phyloP scores from a whole-genome alignment of 1,140 invertebrate species.

The Achroia grisella region DNA sequence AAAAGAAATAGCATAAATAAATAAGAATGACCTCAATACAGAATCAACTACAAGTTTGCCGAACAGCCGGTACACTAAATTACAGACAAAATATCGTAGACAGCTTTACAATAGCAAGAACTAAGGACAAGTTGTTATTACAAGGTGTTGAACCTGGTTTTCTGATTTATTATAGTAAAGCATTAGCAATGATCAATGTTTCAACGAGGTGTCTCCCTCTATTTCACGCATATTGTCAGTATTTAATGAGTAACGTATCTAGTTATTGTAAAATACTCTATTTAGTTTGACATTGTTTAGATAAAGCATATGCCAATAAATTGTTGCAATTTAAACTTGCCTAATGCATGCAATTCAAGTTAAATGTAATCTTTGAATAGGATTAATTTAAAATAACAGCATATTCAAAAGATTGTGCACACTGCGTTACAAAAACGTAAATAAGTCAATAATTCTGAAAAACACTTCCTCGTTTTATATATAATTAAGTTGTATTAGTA shows the following conservation, averaged over 20 bases:
- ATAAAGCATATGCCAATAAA: too few relatives aligned
- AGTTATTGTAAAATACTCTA: background rate
- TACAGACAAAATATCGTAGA: constrained; percentile 28
- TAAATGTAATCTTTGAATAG: too few relatives aligned
- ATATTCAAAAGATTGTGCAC: too few relatives aligned
- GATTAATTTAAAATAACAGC: too few relatives aligned
- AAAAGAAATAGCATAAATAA: too few relatives aligned
- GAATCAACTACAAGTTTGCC: constrained; percentile 25
- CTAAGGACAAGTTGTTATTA: constrained; percentile 41
- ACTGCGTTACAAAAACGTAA: too few relatives aligned
- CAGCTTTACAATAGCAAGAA: constrained; percentile 25
- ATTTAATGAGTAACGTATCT: constrained; percentile 3
- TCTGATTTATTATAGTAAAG: constrained; percentile 31
- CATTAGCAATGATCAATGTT: constrained; percentile 38
- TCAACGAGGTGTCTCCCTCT: constrained; percentile 24
- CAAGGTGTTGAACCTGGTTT: constrained; percentile 39
- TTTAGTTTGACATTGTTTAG: too few relatives aligned
- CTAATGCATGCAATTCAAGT: too few relatives aligned
- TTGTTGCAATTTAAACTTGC: too few relatives aligned
- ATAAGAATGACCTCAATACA: constrained; percentile 28
- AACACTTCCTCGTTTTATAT: too few relatives aligned
- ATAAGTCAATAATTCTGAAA: too few relatives aligned
- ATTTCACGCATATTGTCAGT: constrained; percentile 20
- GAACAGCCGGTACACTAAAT: constrained; percentile 29
- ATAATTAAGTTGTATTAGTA: too few relatives aligned